phyloP scores from a whole-genome alignment of 2,888 invertebrate genomes.

The Glyphotaelius pellucidus region DNA sequence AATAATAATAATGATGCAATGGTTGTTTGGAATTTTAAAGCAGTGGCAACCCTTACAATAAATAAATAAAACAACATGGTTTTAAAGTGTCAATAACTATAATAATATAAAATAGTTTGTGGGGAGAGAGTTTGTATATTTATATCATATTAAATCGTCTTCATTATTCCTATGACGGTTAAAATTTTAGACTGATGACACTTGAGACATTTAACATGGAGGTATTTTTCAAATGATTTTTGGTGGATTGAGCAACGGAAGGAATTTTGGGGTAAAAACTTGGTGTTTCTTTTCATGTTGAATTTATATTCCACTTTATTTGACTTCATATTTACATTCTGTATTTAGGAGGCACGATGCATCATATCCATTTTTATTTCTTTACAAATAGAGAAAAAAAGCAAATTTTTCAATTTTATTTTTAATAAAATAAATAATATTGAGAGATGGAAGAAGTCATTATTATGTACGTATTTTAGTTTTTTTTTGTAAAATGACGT shows the following conservation, averaged over 20 bases:
- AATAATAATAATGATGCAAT: background rate
- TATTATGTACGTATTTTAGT: background rate
- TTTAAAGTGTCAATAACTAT: constrained; percentile 49
- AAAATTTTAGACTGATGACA: constrained; percentile 38
- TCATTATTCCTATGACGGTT: constrained; percentile 11
- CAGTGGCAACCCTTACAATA: background rate
- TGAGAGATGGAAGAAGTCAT: background rate
- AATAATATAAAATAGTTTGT: constrained; percentile 3
- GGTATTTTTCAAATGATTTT: background rate
- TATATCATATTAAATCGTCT: constrained; percentile 34
- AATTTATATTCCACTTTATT: background rate
- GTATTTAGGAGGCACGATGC: background rate
- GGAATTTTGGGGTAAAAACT: background rate
- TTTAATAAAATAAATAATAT: background rate
- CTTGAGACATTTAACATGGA: constrained; percentile 6
- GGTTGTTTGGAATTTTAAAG: background rate
- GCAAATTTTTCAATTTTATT: background rate
- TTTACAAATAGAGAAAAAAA: background rate
- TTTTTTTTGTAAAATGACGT: background rate
- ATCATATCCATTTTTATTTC: background rate
- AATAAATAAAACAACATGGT: constrained; percentile 10
- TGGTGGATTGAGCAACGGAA: background rate
- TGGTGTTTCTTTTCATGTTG: background rate
- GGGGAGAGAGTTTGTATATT: constrained; percentile 41
- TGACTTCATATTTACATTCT: background rate